phyloP scores from a whole-genome alignment of 2,797 vertebrate genomes.

The Fistularia tabacaria region DNA sequence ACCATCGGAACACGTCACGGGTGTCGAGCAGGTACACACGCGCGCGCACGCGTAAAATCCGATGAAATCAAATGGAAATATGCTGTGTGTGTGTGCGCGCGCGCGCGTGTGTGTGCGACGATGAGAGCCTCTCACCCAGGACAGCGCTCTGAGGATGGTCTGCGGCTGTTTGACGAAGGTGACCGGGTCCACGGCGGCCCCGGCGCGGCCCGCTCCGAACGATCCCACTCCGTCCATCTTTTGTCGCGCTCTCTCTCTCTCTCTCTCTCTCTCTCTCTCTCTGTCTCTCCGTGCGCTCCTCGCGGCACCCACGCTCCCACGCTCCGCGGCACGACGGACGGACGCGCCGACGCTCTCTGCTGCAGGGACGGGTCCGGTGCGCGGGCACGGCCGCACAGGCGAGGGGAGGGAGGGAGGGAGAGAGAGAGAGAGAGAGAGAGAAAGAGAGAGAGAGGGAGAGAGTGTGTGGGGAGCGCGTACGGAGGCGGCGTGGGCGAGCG shows the following conservation, averaged over 20 bases:
- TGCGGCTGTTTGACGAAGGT: conserved; percentile 87
- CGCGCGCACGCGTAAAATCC: conserved; percentile 8
- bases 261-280: conserved; percentile 34
- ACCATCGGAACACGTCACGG: conserved; percentile 53
- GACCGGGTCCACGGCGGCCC: conserved; percentile 83
- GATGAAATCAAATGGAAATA: too few relatives aligned
- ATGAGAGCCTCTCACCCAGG: conserved; percentile 83
- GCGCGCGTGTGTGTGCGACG: conserved; percentile 5
- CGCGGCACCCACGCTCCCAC: conserved; percentile 52
- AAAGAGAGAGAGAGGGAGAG: too few relatives aligned
- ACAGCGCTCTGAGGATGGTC: conserved; percentile 85
- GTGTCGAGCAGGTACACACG: conserved; percentile 44
- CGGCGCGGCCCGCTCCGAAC: conserved; percentile 90
- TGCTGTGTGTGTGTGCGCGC: neutral
- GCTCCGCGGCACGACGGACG: conserved; percentile 58
- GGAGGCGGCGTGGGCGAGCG: too few relatives aligned
- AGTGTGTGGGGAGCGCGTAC: too few relatives aligned
- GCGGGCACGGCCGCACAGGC: conserved; percentile 5
- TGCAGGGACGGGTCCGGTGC: conserved; percentile 4
- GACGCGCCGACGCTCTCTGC: conserved; percentile 38
- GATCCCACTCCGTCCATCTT: conserved; percentile 95
- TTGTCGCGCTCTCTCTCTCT: conserved; percentile 43
- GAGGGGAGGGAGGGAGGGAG: too few relatives aligned
- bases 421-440: too few relatives aligned
- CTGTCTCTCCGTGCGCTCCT: conserved; percentile 48